phyloP scores from a whole-genome alignment of 2,888 invertebrate species.

The Heteromyza rotundicornis region DNA sequence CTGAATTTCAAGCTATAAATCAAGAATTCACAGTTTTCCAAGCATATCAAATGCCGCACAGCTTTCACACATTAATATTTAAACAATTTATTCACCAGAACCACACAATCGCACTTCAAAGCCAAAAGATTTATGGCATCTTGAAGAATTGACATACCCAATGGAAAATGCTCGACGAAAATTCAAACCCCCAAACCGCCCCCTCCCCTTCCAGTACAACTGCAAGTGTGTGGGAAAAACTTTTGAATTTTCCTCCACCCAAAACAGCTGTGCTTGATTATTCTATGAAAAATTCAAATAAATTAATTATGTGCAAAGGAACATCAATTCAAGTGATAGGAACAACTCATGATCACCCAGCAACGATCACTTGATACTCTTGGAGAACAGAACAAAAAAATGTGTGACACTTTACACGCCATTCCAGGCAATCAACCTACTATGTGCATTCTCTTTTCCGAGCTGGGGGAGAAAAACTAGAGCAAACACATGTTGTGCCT shows the following conservation, averaged over 20 bases:
- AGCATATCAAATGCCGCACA: background rate
- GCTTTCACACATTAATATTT: background rate
- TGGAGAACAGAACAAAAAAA: background rate
- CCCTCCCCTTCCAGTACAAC: background rate
- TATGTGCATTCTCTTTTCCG: background rate
- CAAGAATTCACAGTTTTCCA: no score
- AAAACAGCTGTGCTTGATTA: background rate
- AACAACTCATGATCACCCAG: background rate
- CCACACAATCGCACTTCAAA: background rate
- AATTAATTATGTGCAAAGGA: constrained; percentile 8
- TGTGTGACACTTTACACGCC: constrained; percentile 2
- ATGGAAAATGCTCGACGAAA: no score
- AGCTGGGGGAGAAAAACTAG: background rate
- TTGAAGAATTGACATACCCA: background rate
- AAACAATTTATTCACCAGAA: background rate
- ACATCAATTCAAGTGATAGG: background rate
- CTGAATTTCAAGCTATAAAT: no score
- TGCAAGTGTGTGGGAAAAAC: no score
- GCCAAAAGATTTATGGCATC: background rate
- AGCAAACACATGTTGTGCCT: constrained; percentile 1
- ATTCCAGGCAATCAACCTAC: no score
- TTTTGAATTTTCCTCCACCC: background rate
- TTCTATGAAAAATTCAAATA: constrained; percentile 4
- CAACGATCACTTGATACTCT: constrained; percentile 11
- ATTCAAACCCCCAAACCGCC: background rate